Evolutionary conservation across 2,888 invertebrate genomes (phyloP), one percentile per base, ranked within the genome.

Genomic region (Drosophila neonasuta): DNA sequence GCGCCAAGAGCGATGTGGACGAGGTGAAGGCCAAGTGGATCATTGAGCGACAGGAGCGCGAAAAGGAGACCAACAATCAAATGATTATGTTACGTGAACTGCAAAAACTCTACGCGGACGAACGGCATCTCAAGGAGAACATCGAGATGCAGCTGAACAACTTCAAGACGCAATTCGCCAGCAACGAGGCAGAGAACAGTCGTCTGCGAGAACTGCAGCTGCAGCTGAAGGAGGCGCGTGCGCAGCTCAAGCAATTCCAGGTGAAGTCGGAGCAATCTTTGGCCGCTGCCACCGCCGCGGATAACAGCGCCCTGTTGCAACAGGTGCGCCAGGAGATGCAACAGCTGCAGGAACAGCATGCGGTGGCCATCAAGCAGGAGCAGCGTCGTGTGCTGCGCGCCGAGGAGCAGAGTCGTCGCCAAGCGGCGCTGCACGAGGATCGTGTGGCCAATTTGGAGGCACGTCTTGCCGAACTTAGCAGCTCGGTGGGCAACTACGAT

Each of bases 11-110:
- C 0, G 95, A 95, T 81, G 87, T 94, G 1, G 94, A 94, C 77
- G 94, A 94, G 81, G 90, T 94, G 6, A 95, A 94, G 85, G 94
- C 95, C 9, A 95, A 95, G 88, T 92, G 97, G 62, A 93, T 95
- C 3, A 93, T 94, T 81, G 95, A 96, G 87, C 94, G 96, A 64
- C 94, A 95, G 85, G 96, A 97, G 80, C 92, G 96, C 59, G 96
- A 97, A 89, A 95, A 94, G 80, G 96, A 97, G 88, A 94, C 95
- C 66, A 93, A 93, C 59, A 95, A 96, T 88, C 94, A 96, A 90
- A 93, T 94, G 67, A 92, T 95, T 17, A 95, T 95, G 94, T 92
- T 96, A 79, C 94, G 96, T 77, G 97, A 97, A 89, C 90, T 97
- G 8, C 96, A 97, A 86, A 92, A 94, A 81, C 92, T 96, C 59